phyloP scores from a whole-genome alignment of 2,888 invertebrate species.

The Belgica antarctica region DNA sequence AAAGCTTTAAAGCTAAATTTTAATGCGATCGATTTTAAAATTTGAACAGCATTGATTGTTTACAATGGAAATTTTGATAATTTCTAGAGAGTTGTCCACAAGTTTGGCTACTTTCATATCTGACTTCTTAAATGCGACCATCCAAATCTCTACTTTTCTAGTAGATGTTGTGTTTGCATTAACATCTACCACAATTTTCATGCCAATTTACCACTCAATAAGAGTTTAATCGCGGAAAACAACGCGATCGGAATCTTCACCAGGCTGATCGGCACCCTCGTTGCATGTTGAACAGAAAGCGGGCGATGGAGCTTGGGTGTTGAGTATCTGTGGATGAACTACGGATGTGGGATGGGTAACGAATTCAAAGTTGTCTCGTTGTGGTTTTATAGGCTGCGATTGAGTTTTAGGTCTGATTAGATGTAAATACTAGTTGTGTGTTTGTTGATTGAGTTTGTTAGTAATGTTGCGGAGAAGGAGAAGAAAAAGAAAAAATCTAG shows the following conservation, averaged over 20 bases:
- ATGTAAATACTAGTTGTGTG: neutral
- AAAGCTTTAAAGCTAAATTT: too few relatives aligned
- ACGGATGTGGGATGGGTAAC: slow-evolving; percentile 2
- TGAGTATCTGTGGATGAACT: neutral
- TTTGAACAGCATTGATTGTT: too few relatives aligned
- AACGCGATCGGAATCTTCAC: neutral
- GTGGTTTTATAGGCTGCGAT: slow-evolving; percentile 28
- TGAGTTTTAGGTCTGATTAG: slow-evolving; percentile 35
- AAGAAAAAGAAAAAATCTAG: neutral
- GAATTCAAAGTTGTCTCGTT: slow-evolving; percentile 29
- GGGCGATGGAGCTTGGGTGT: neutral
- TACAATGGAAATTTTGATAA: too few relatives aligned
- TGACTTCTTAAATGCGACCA: too few relatives aligned
- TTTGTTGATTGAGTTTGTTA: neutral
- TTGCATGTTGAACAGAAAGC: neutral
- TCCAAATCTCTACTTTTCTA: too few relatives aligned
- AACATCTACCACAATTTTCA: too few relatives aligned
- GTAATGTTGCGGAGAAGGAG: neutral
- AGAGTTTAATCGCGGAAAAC: neutral
- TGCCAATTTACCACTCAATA: too few relatives aligned
- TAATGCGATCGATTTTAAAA: too few relatives aligned
- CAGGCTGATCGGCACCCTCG: neutral
- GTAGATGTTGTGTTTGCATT: too few relatives aligned
- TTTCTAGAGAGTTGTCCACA: too few relatives aligned
- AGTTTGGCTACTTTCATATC: too few relatives aligned